Percentiles rank a stretch among this genome's conserved stretches.
phyloP scores from a whole-genome alignment of 2,113 vertebrate genomes.

The Hepsetus odoe region DNA sequence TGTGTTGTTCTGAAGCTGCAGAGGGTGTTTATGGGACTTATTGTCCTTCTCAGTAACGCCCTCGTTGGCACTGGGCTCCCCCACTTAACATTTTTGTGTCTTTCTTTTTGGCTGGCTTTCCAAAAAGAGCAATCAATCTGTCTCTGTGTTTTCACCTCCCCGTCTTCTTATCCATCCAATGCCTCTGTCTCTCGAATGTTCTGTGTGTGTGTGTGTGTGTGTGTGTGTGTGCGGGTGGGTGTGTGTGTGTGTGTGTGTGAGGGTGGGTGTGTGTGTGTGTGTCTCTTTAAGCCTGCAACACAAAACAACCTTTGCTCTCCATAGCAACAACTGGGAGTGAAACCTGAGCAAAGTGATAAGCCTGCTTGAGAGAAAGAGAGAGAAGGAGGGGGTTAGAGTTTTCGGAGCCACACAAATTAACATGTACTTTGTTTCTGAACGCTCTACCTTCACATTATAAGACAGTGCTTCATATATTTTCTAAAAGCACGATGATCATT shows the following conservation, averaged over 20 bases:
- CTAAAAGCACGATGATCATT: too few species aligned
- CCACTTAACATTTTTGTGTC: constrained; percentile 19
- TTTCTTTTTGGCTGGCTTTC: constrained; percentile 15
- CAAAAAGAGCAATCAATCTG: neutral
- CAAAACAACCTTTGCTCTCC: constrained; percentile 48
- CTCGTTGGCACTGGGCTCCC: neutral
- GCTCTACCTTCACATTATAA: too few species aligned
- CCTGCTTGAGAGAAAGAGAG: neutral
- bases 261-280: constrained; percentile 21
- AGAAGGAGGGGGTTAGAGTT: constrained; percentile 4
- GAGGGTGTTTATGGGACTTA: constrained; percentile 8
- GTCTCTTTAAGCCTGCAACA: constrained; percentile 36
- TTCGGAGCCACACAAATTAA: neutral
- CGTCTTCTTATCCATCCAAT: neutral
- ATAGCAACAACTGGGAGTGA: constrained; percentile 49
- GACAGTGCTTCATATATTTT: too few species aligned
- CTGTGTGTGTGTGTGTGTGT: constrained; percentile 14
- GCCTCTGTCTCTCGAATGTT: too few species aligned
- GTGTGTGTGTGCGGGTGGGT: constrained; percentile 23
- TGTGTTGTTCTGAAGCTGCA: neutral
- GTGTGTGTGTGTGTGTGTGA: constrained; percentile 12
- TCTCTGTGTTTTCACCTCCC: neutral
- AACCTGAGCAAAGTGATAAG: constrained; percentile 50
- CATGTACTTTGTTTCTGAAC: neutral
- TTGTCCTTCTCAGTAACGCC: neutral